These are phyloP conservation scores for Irena cyanogastra DNA, from an alignment of 2,113 vertebrate genomes.

Conservation along the genomic window DNA sequence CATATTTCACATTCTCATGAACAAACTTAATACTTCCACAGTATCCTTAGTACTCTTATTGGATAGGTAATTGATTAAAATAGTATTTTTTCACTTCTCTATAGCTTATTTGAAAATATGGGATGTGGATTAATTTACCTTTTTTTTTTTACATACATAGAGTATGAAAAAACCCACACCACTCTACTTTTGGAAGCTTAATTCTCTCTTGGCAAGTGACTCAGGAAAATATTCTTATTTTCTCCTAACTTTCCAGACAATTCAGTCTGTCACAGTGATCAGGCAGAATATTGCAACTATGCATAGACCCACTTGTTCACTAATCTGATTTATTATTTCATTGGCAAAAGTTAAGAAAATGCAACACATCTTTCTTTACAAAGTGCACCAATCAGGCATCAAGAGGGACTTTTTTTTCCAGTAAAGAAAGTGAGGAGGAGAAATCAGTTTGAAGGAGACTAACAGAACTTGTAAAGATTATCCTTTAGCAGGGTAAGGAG, in stretches of 20 bases:
- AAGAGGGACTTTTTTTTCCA: not conserved
- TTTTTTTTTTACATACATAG: not conserved
- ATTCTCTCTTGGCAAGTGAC: not conserved
- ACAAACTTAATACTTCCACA: not conserved
- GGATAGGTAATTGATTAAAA: not conserved
- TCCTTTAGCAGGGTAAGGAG: not conserved
- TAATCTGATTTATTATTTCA: conserved; percentile 14
- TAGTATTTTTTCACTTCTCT: not conserved
- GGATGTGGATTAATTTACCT: not conserved
- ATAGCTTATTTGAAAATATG: not conserved
- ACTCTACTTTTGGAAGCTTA: not conserved
- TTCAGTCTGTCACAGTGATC: conserved; percentile 30
- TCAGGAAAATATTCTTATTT: not conserved
- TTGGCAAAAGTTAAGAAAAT: not conserved
- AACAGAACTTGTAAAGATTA: not conserved
- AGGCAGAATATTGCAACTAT: conserved; percentile 6
- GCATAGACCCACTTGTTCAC: conserved; percentile 6
- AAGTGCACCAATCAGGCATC: not conserved
- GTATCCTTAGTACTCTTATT: not conserved
- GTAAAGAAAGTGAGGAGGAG: not conserved
- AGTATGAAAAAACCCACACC: not conserved
- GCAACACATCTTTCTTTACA: not conserved
- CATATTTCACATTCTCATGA: not conserved
- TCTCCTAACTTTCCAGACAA: not conserved
- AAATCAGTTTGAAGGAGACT: not conserved